Base-by-base conservation (phyloP, 37 sponge, comb jelly and placozoan species). In the Crambe crambe region DNA sequence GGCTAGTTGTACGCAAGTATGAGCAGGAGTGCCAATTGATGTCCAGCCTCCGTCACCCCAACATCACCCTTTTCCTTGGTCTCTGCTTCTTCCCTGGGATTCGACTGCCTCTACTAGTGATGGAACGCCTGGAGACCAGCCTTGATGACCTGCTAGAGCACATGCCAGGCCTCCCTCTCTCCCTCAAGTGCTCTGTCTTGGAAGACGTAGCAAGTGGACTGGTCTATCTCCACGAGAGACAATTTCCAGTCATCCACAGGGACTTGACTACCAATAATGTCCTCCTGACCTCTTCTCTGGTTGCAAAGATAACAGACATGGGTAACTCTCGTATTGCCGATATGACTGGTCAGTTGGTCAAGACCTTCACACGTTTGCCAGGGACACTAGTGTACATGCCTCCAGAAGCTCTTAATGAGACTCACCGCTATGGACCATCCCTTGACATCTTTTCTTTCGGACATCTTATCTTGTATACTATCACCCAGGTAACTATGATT, bases 371-470 rank as follows among this genome's bases (percentile, higher is more conserved):
- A 1, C 77, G 61, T 25, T 23, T 62, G 8, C 41, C 63, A 32
- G 77, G 77, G 18, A 77, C 77, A n/a, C 63, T 60, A 0, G 77
- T 77, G 41, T 77, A 77, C 58, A 77, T 77, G 77, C 65, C 77
- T 29, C 77, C 77, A 37, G 77, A 77, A 30, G 77, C 63, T 2
- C 29, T 26, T 25, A 39, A 37, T 35, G 77, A 37, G 0, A 39
- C 39, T 40, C 30, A 39, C 43, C 32, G 42, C 18, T 34, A 69
- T 40, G 43, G 60, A 36, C 34, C 71, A 37, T 37, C 54, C n/a
- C n/a, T 84, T 12, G 84, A 84, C 69, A 30, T 84, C 58, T 84
- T 84, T 44, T 84, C 84, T 0, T 84, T 68, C 39, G 84, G 84
- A n/a, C 69, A 34, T 0, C 37, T 76, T 21, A 9, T 62, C 2